phyloP scores from a whole-genome alignment of 2,888 invertebrate species.

The Apodemia mormo region DNA sequence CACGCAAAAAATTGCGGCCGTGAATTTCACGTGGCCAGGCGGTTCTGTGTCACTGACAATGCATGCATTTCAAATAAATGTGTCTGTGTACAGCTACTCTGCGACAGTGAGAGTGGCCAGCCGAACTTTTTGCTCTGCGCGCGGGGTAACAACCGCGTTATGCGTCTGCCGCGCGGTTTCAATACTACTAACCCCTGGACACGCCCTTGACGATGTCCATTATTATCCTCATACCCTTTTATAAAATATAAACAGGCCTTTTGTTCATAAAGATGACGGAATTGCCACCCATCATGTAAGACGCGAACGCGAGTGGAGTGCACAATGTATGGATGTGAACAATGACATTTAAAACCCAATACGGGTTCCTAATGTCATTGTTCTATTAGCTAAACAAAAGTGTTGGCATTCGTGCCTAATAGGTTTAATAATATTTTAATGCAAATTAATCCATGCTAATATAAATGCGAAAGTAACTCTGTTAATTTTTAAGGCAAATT shows the following conservation, averaged over 20 bases:
- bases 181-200: constrained; percentile 27
- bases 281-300: not conserved
- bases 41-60: too few species aligned
- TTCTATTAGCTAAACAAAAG: too few species aligned
- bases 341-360: too few species aligned
- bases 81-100: constrained; percentile 37
- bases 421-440: too few species aligned
- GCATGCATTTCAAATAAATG: not conserved
- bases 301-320: not conserved
- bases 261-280: not conserved
- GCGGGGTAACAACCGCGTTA: constrained; percentile 52
- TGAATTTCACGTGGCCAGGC: too few species aligned
- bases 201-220: constrained; percentile 28
- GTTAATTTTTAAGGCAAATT: too few species aligned
- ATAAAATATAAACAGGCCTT: not conserved
- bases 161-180: constrained; percentile 37
- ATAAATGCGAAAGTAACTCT: too few species aligned
- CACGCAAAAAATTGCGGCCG: too few species aligned
- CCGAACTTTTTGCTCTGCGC: constrained; percentile 43
- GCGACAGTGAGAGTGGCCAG: constrained; percentile 52
- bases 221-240: constrained; percentile 6
- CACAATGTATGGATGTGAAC: too few species aligned
- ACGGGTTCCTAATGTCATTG: too few species aligned
- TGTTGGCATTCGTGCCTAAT: too few species aligned
- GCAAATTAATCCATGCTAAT: too few species aligned